Base-by-base conservation (phyloP, 2,113 vertebrate species). In the Ginglymostoma cirratum region DNA sequence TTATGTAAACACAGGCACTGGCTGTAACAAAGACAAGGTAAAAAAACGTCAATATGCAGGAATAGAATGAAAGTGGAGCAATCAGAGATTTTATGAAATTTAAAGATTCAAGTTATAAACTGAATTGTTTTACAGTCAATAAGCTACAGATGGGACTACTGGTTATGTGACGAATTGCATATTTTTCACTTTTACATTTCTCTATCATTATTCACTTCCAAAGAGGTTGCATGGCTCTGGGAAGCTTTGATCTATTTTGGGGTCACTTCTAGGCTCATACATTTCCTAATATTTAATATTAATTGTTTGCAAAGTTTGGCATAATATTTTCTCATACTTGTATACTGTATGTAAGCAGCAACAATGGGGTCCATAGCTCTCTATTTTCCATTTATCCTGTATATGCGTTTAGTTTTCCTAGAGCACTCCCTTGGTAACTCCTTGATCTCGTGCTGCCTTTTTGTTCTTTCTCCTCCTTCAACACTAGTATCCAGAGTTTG, bases 1-100 rank as follows among this genome's bases (percentile, higher is more conserved):
- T 67, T 98, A 99, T 15, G 98, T 99, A 45, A 98, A 98, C 0
- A 96, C 97, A 27, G 98, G 98, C 66, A 98, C 98, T 86, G 97
- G 97, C 45, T 99, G 98, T 86, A 97, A 45, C 30, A 55, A 96
- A 95, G 98, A 97, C 78, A 98, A 98, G 97, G 98, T 99, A 96
- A 96, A 95, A 96, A 19, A 86, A 45, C 27, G 34, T 52, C 45
- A 15, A 96, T 72, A 19, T 72, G 45, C 30, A 86, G 21, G 52
- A 89, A 86, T 78, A 24, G 5, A 94, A 67, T 42, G 42, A 70
- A 67, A 2, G 48, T 42, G 24, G 21, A 72, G 34, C 45, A 23
- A 69, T 15, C 5, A 92, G 30, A 17, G 14, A 92, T 38, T 21
- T 3, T 48, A 24, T 23, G 21, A 45, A 23, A 86, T 23, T 48